Conservation (phyloP, 2,797 vertebrate genomes). For the Sebastes steindachneri region DNA sequence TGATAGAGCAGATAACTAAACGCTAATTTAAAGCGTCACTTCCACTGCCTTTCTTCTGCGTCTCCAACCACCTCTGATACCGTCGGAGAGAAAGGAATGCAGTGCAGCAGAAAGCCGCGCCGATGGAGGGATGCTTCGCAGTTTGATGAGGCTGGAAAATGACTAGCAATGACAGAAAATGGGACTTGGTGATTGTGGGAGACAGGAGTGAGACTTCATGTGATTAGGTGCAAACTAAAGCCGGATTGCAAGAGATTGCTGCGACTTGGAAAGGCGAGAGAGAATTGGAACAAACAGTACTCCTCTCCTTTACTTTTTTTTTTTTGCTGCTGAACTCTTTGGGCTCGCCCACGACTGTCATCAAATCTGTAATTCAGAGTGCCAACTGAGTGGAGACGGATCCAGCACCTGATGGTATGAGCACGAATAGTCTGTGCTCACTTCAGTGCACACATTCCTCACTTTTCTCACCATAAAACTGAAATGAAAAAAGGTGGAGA, state of each 20-base stretch:
- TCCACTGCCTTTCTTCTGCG: neutral
- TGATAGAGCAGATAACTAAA: conserved; percentile 27
- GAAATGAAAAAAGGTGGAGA: conserved; percentile 15
- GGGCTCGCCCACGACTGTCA: conserved; percentile 46
- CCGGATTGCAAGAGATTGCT: conserved; percentile 67
- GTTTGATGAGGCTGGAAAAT: conserved; percentile 69
- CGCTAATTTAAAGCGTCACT: conserved; percentile 19
- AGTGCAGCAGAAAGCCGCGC: conserved; percentile 19
- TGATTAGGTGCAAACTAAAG: conserved; percentile 75
- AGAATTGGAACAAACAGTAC: conserved; percentile 65
- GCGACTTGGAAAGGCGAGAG: conserved; percentile 48
- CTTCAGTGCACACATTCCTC: conserved; percentile 14
- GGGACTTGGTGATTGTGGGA: conserved; percentile 69
- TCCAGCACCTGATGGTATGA: conserved; percentile 37
- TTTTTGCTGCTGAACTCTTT: conserved; percentile 37
- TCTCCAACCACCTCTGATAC: conserved; percentile 11
- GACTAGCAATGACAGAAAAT: conserved; percentile 75
- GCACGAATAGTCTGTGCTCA: conserved; percentile 23
- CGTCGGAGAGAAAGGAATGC: conserved; percentile 24
- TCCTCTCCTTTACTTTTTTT: conserved; percentile 34
- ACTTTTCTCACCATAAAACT: neutral
- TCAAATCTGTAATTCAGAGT: conserved; percentile 58
- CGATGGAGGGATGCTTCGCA: conserved; percentile 34
- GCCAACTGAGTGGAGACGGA: conserved; percentile 46
- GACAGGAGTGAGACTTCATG: conserved; percentile 67